phyloP scores from a whole-genome alignment of 92 coral and sea anemone species.

The Pocillopora meandrina region DNA sequence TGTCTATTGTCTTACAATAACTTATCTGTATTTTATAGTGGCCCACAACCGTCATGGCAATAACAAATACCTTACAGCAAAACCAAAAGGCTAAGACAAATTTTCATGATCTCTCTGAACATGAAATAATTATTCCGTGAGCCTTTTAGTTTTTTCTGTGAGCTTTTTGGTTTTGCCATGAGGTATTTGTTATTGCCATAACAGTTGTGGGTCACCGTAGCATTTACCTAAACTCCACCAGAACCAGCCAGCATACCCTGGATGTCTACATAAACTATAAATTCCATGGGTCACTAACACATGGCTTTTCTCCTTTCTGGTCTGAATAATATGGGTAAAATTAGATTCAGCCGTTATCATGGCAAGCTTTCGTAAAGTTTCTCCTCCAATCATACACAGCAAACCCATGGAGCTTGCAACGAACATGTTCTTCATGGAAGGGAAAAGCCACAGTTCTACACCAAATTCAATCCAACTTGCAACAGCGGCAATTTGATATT shows the following conservation, averaged over 20 bases:
- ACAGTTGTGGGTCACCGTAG: too few relatives aligned
- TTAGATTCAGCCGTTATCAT: constrained; percentile 96
- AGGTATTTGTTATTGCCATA: too few relatives aligned
- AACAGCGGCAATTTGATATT: constrained; percentile 88
- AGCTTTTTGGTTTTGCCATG: too few relatives aligned
- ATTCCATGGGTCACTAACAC: constrained; percentile 84
- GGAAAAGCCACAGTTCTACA: constrained; percentile 81
- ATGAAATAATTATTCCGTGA: too few relatives aligned
- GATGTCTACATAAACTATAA: constrained; percentile 81
- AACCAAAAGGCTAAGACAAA: too few relatives aligned
- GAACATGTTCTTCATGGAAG: constrained; percentile 63
- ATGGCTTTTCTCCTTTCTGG: constrained; percentile 73
- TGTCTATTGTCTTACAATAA: background rate
- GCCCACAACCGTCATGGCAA: too few relatives aligned
- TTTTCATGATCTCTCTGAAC: too few relatives aligned
- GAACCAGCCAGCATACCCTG: constrained; percentile 99
- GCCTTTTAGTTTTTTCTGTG: too few relatives aligned
- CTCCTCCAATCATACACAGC: constrained; percentile 77
- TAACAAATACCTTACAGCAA: too few relatives aligned
- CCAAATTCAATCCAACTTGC: constrained; percentile 92
- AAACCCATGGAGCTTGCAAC: constrained; percentile 68
- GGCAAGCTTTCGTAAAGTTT: constrained; percentile 80
- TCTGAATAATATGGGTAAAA: constrained; percentile 86
- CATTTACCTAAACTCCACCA: constrained; percentile 96
- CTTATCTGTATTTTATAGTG: background rate